These are phyloP conservation scores for Tuberolachnus salignus DNA, from an alignment of 2,888 invertebrate genomes.

Conservation along the genomic window DNA sequence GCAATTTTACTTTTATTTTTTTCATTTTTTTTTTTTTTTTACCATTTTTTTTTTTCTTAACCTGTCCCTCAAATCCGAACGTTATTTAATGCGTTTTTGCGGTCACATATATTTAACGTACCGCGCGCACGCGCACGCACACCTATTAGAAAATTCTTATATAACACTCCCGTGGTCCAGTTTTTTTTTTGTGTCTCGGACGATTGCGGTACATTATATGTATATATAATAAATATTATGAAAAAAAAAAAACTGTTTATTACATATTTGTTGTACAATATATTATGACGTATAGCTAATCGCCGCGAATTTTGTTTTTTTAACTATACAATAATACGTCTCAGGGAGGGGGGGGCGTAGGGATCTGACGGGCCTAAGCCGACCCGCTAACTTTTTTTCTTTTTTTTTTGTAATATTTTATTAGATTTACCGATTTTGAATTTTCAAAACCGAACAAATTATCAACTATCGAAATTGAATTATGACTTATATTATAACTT, in stretches of 20 bases:
- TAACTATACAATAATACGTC: background rate
- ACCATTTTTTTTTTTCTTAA: background rate
- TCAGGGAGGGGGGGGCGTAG: no score
- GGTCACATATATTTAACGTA: constrained; percentile 5
- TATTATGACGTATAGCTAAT: background rate
- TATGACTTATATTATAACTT: no score
- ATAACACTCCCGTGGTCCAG: background rate
- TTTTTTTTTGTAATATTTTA: no score
- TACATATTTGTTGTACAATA: background rate
- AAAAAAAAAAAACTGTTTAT: no score
- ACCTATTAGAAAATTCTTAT: constrained; percentile 11
- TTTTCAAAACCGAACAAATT: no score
- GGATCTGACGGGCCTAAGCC: no score
- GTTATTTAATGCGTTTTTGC: constrained; percentile 27
- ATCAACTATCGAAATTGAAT: no score
- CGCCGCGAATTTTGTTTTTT: background rate
- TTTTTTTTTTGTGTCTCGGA: no score
- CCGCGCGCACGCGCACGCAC: background rate
- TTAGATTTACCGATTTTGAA: no score
- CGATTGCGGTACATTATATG: background rate
- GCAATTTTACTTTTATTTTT: constrained; percentile 32
- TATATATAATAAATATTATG: background rate
- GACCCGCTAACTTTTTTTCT: no score
- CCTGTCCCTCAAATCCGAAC: constrained; percentile 1
- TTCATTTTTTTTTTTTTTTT: no score